Evolutionary conservation across 1,140 invertebrate genomes (phyloP), one percentile per base, ranked within the genome.

Genomic region (Notospermus geniculatus): DNA sequence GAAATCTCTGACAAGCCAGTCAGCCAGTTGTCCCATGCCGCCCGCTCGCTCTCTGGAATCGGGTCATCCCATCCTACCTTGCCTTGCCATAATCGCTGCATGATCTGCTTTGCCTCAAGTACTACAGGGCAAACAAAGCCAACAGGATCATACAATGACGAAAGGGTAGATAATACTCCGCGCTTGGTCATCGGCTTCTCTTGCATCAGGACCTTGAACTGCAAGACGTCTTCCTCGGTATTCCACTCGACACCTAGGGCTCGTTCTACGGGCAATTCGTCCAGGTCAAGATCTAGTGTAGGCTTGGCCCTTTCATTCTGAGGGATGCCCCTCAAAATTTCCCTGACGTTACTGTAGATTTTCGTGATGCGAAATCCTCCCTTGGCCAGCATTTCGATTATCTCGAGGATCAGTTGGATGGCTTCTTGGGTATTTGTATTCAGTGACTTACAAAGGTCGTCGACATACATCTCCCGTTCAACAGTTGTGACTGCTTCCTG

Each of bases 41-140:
- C 36, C 67, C 65, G 69, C 60, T 39, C 39, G 23, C 58, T 13
- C 13, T 7, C 7, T 23, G 64, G 46, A 28, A 71, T 25, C 32
- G 46, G 54, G 17, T 66, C 61, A 50, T 70, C 66, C 64, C 66
- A 71, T 15, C 41, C 60, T 19, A 43, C 11, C 15, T 9, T 27
- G 9, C 45, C 57, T 41, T 23, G 5, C 39, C 39, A 43, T 13
- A 43, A 11, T 45, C 62, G 22, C 11, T 56, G 54, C 32, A 67
- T 22, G n/a, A 63, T 23, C 17, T 57, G 32, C 58, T 63, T 69
- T 17, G 68, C 67, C 54, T 59, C 15, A 19, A 71, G 60, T 2
- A 65, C 39, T 19, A 69, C n/a, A 59, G 32, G 41, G 59, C 63
- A 52, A 2, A 68, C 19, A 43, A 70, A 63, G 2, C 68, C 66